Conservation (phyloP, 2,888 invertebrate species). For the Drosophila algonquin region DNA sequence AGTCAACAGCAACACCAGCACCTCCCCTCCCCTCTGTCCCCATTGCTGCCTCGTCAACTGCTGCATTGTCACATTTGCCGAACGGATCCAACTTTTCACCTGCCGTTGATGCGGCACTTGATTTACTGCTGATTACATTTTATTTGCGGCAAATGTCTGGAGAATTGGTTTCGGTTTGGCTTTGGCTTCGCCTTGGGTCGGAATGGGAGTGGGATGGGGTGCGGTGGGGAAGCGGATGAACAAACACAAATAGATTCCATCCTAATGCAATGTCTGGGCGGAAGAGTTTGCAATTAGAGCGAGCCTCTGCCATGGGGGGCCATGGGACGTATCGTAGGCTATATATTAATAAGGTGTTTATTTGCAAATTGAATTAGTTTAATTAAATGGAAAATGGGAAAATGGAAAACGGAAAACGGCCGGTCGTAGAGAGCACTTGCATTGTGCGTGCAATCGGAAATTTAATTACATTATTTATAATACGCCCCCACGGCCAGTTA, state of each 20-base stretch:
- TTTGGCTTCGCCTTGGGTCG: no score
- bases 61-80: conserved; percentile 44
- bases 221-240: neutral
- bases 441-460: conserved; percentile 53
- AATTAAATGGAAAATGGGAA: conserved; percentile 63
- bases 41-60: conserved; percentile 38
- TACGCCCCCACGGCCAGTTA: conserved; percentile 43
- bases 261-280: conserved; percentile 11
- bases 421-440: conserved; percentile 38
- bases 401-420: conserved; percentile 24
- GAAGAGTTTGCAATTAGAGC: conserved; percentile 50
- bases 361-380: conserved; percentile 60
- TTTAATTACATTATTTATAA: conserved; percentile 73
- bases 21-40: neutral
- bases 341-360: conserved; percentile 58
- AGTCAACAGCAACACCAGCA: neutral
- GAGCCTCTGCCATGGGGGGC: conserved; percentile 6
- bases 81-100: conserved; percentile 43
- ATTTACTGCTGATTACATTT: conserved; percentile 76
- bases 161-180: conserved; percentile 29
- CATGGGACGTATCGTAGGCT: conserved; percentile 27
- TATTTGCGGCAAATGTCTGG: conserved; percentile 57
- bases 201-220: no score
- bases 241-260: conserved; percentile 13
- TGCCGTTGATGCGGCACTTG: conserved; percentile 62